Conservation (phyloP, 2,797 vertebrate species). For the Pseudochromis fuscus region DNA sequence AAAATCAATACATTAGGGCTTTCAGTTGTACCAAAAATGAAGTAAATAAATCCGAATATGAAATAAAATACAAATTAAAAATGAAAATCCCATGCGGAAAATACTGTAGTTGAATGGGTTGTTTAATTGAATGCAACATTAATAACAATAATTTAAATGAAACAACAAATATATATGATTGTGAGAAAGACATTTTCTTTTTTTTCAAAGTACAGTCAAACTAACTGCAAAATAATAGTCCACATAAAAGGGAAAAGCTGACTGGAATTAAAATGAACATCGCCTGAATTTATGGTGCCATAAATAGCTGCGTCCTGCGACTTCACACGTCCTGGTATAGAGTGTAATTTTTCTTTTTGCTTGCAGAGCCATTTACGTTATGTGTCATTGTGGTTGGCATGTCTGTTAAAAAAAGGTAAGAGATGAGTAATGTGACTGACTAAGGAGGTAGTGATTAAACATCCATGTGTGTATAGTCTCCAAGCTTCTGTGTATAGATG, state of each 20-base stretch:
- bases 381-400: constrained; percentile 12
- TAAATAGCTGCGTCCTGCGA: constrained; percentile 9
- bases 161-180: neutral
- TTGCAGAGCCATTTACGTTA: constrained; percentile 6
- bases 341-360: constrained; percentile 12
- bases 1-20: too few relatives aligned
- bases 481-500: neutral
- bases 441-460: constrained; percentile 28
- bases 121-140: neutral
- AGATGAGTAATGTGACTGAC: constrained; percentile 19
- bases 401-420: constrained; percentile 4
- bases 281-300: constrained; percentile 8
- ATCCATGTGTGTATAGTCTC: constrained; percentile 7
- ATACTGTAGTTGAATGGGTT: neutral
- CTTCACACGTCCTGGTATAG: neutral
- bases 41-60: too few relatives aligned
- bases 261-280: constrained; percentile 22
- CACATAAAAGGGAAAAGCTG: neutral
- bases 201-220: neutral
- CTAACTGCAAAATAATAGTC: constrained; percentile 3
- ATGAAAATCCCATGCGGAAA: too few relatives aligned
- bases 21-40: too few relatives aligned
- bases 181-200: neutral
- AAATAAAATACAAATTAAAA: too few relatives aligned
- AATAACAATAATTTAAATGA: neutral